Evolutionary conservation across 2,797 vertebrate species (phyloP), one percentile per base, ranked within the genome.

Genomic region (Argya squamiceps): DNA sequence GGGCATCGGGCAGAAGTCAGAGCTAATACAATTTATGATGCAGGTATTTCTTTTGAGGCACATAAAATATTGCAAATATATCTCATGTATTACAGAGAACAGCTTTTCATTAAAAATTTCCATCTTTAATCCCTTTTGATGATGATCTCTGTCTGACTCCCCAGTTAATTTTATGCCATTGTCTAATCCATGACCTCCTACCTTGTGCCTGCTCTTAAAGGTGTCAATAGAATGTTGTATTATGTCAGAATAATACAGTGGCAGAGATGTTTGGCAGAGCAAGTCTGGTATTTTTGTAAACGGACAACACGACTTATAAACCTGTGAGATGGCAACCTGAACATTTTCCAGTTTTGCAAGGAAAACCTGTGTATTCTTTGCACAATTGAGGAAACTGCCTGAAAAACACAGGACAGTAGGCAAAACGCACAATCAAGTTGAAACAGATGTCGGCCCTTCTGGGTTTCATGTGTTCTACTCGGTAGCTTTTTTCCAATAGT

Each of bases 381-480:
- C n/a, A 50, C 27, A 43, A 11, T 12, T 46, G 15, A 29, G 11
- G 34, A 83, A 32, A 58, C 7, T 39, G n/a, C 12, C 12, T 69
- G 39, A 65, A 75, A 91, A 95, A 34, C n/a, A 71, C 26, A 44
- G 12, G 14, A 50, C 18, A 63, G 12, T 0, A 53, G 15, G 34
- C 44, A 91, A 96, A 82, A 70, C 0, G 2, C 34, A 49, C 32
- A 79, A 43, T 49, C 11, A 78, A 71, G 30, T 59, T 70, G 56
- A 76, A 79, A 58, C 0, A 27, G 27, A n/a, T 67, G 11, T 32
- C 81, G 19, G 1, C 47, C 27, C 19, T 71, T 64, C 53, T 68
- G 46, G 27, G 27, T 75, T 52, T 52, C 36, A 17, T 0, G 0
- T 2, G 0, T 53, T 67, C 32, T 46, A 4, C 12, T 73, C 41